Conservation (phyloP, 2,113 vertebrate genomes). For the Notothenia coriiceps region DNA sequence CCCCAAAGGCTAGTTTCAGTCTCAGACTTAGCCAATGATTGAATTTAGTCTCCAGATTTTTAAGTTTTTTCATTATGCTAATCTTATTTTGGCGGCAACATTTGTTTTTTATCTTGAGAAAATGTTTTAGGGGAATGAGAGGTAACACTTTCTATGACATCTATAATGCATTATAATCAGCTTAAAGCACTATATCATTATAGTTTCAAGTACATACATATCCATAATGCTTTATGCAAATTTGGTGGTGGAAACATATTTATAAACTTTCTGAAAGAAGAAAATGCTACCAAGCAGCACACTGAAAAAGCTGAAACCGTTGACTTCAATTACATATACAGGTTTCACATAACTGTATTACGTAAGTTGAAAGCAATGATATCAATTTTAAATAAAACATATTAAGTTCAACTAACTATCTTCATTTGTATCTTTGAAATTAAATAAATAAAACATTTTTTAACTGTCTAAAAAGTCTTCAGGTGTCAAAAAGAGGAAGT, state of each 20-base stretch:
- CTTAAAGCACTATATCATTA: too few relatives aligned
- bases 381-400: not conserved
- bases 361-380: too few relatives aligned
- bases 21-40: conserved; percentile 5
- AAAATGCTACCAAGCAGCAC: not conserved
- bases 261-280: not conserved
- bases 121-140: not conserved
- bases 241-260: too few relatives aligned
- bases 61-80: conserved; percentile 35
- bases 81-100: not conserved
- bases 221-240: too few relatives aligned
- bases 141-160: too few relatives aligned
- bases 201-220: too few relatives aligned
- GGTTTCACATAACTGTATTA: too few relatives aligned
- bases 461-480: conserved; percentile 3
- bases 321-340: too few relatives aligned
- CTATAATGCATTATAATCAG: too few relatives aligned
- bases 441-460: not conserved
- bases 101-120: not conserved
- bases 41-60: conserved; percentile 55
- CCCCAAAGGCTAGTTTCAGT: conserved; percentile 57
- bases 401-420: too few relatives aligned
- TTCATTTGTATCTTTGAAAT: not conserved
- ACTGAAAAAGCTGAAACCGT: too few relatives aligned
- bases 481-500: conserved; percentile 50